These are phyloP conservation scores for Samia ricini DNA, from an alignment of 1,140 invertebrate species.

Conservation along the genomic window DNA sequence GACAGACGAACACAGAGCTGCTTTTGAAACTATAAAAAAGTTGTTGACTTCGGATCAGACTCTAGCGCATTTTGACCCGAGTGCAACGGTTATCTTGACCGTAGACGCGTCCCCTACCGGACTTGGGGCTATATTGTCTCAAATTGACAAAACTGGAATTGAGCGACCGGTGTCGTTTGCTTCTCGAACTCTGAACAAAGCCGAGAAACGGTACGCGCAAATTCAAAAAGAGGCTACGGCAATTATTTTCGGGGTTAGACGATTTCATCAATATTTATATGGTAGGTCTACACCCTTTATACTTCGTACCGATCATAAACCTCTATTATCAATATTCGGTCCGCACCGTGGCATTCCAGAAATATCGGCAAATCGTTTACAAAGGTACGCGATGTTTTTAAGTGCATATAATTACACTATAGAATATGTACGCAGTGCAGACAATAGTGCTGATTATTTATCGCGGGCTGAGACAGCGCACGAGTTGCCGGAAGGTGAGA, in stretches of 20 bases:
- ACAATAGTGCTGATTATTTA: constrained; percentile 20
- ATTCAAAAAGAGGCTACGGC: too few relatives aligned
- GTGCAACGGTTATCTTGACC: constrained; percentile 21
- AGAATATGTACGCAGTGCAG: constrained; percentile 6
- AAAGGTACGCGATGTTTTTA: constrained; percentile 28
- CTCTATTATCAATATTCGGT: constrained; percentile 24
- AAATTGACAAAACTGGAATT: constrained; percentile 9
- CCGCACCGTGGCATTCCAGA: constrained; percentile 25
- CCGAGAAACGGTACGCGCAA: constrained; percentile 2
- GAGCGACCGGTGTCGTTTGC: constrained; percentile 6
- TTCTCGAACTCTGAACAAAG: neutral
- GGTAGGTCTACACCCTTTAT: constrained; percentile 21
- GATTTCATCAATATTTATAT: constrained; percentile 28
- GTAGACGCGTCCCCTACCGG: constrained; percentile 23
- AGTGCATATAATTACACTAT: constrained; percentile 21
- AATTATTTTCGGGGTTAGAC: too few relatives aligned
- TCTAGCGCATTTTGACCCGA: constrained; percentile 24
- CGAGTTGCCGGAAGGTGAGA: too few relatives aligned
- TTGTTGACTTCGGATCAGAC: constrained; percentile 19
- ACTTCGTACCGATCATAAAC: too few relatives aligned
- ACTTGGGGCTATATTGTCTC: constrained; percentile 19
- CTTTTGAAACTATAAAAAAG: constrained; percentile 21
- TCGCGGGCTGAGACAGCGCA: too few relatives aligned
- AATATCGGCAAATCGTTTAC: constrained; percentile 25
- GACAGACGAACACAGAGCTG: constrained; percentile 11